A percentile compares a stretch with the other conserved stretches of the same genome.
These are phyloP conservation scores for Pedionomus torquatus DNA, from an alignment of 2,113 vertebrate genomes.

Conservation along the genomic window DNA sequence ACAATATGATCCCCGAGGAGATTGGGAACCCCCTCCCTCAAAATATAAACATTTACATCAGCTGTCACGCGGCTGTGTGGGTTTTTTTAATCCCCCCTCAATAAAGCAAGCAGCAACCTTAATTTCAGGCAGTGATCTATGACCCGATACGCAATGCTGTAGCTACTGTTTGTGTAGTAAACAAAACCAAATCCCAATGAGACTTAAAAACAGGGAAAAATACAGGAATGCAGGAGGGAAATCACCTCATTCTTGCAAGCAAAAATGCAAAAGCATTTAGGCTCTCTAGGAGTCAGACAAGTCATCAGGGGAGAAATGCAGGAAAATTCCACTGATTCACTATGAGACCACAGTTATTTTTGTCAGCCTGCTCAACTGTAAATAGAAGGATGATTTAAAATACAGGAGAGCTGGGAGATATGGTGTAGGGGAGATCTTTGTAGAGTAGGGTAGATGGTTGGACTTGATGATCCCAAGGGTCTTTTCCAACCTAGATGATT, in stretches of 20 bases:
- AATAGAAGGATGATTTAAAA: conserved; percentile 52
- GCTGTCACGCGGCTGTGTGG: background rate
- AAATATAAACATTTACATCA: background rate
- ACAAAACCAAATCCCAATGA: background rate
- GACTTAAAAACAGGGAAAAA: background rate
- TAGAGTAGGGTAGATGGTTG: too few relatives aligned
- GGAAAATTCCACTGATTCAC: conserved; percentile 75
- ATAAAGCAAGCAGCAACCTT: background rate
- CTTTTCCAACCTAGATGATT: too few relatives aligned
- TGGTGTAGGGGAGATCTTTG: too few relatives aligned
- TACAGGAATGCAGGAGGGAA: conserved; percentile 28
- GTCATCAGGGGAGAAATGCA: conserved; percentile 49
- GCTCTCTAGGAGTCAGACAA: conserved; percentile 27
- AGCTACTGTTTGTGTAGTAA: background rate
- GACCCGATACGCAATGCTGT: background rate
- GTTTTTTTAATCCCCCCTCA: background rate
- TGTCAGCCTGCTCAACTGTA: conserved; percentile 43
- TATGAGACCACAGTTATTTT: conserved; percentile 48
- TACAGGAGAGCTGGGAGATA: conserved; percentile 21
- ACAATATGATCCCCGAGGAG: background rate
- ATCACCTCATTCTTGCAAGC: background rate
- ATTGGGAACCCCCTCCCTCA: background rate
- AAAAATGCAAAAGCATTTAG: conserved; percentile 38
- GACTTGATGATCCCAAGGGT: too few relatives aligned
- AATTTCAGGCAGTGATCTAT: background rate